Conservation (phyloP, 2,113 vertebrate species). For the Cygnus atratus region DNA sequence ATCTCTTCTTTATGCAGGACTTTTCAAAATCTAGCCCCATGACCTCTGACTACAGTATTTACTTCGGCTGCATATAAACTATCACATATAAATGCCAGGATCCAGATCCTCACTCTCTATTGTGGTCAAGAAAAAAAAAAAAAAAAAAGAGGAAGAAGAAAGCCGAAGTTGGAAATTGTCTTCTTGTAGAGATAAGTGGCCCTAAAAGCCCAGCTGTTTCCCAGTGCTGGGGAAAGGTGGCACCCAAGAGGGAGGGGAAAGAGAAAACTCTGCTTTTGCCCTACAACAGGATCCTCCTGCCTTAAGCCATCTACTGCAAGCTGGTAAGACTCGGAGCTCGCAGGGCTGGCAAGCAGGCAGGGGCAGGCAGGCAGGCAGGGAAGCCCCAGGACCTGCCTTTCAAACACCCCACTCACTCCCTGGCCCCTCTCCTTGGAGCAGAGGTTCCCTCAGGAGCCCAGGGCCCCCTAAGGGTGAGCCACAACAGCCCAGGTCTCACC, state of each 20-base stretch:
- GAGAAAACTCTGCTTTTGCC: not conserved
- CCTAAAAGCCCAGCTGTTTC: not conserved
- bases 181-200: not conserved
- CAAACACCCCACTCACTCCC: rapidly evolving
- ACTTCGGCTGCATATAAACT: no score
- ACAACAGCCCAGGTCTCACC: not conserved
- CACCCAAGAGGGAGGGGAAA: not conserved
- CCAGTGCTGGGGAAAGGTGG: not conserved
- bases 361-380: not conserved
- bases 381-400: not conserved
- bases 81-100: no score
- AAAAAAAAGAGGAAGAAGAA: no score
- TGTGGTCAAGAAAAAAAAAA: no score
- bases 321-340: not conserved
- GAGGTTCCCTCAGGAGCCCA: not conserved
- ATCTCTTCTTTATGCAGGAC: no score
- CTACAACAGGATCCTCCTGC: not conserved
- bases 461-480: no score
- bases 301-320: rapidly evolving
- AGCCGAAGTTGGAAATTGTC: no score
- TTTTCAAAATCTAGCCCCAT: no score
- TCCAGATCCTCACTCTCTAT: no score
- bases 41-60: no score
- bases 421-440: rapidly evolving
- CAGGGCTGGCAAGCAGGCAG: not conserved